Evolutionary conservation across 2,113 vertebrate genomes (phyloP).

Genomic region (Centrocercus urophasianus): DNA sequence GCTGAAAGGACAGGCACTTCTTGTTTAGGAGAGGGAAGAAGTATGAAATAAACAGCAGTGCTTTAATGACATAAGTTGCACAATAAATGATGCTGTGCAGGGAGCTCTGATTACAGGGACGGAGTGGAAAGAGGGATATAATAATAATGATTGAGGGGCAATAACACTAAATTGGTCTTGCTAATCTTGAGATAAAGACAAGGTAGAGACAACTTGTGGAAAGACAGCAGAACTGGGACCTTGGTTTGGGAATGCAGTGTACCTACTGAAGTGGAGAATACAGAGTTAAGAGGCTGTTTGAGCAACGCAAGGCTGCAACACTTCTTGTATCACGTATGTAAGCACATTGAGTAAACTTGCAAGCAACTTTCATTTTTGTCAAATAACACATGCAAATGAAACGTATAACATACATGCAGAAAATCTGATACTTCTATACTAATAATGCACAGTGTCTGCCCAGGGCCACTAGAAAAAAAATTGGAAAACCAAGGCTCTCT

Average conservation of each 20-base stretch:
- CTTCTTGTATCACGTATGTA: neutral
- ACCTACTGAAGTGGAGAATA: neutral
- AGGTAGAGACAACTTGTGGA: neutral
- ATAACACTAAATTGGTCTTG: neutral
- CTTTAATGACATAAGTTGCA: neutral
- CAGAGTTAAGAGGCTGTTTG: neutral
- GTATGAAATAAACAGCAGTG: neutral
- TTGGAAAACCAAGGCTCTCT: too few relatives aligned
- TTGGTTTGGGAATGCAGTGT: neutral
- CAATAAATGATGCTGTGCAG: neutral
- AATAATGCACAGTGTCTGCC: neutral
- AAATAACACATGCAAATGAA: neutral
- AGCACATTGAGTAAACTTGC: neutral
- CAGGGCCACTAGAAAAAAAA: neutral
- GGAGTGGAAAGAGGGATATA: neutral
- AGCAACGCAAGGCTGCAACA: neutral
- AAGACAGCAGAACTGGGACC: neutral
- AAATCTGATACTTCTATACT: neutral
- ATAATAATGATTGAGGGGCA: neutral
- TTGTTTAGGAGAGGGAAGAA: neutral
- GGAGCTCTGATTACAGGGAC: neutral
- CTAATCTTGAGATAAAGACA: neutral
- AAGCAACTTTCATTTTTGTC: neutral
- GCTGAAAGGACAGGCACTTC: neutral
- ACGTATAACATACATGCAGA: rapidly evolving